A percentile compares a stretch with the other conserved stretches of the same genome.
Evolutionary conservation across 2,888 invertebrate species (phyloP).

Genomic region (Onthophagus sagittarius): DNA sequence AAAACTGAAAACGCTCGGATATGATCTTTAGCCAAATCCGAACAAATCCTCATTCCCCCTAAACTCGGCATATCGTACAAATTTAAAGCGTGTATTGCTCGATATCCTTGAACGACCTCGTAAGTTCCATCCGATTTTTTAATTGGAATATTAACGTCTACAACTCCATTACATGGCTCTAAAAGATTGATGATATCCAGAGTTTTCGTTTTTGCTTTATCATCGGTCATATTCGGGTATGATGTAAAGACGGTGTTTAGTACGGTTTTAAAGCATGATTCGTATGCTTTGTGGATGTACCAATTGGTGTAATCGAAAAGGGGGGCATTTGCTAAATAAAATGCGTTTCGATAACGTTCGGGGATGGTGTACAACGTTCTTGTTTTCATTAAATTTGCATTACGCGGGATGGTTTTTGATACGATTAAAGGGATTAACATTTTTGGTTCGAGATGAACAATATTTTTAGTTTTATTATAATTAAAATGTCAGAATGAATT

Average conservation of each 20-base stretch:
- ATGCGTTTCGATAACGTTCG: conserved; percentile 40
- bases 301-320: conserved; percentile 43
- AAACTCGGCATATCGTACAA: conserved; percentile 34
- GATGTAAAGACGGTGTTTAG: conserved; percentile 31
- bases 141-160: conserved; percentile 42
- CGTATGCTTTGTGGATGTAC: conserved; percentile 42
- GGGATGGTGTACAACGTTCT: conserved; percentile 39
- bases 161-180: conserved; percentile 41
- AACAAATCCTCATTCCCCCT: conserved; percentile 40
- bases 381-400: neutral
- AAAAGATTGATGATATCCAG: conserved; percentile 36
- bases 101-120: conserved; percentile 40
- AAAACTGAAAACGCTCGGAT: conserved; percentile 42
- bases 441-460: neutral
- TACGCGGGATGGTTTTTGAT: neutral
- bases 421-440: neutral
- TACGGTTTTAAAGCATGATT: conserved; percentile 37
- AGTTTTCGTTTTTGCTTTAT: conserved; percentile 30
- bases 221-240: conserved; percentile 23
- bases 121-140: conserved; percentile 36
- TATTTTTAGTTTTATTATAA: neutral
- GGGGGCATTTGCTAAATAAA: conserved; percentile 44
- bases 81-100: conserved; percentile 40
- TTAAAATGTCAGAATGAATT: neutral
- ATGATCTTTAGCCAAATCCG: conserved; percentile 38